Conservation (phyloP, 2,888 invertebrate species). For the Netelia melanura region DNA sequence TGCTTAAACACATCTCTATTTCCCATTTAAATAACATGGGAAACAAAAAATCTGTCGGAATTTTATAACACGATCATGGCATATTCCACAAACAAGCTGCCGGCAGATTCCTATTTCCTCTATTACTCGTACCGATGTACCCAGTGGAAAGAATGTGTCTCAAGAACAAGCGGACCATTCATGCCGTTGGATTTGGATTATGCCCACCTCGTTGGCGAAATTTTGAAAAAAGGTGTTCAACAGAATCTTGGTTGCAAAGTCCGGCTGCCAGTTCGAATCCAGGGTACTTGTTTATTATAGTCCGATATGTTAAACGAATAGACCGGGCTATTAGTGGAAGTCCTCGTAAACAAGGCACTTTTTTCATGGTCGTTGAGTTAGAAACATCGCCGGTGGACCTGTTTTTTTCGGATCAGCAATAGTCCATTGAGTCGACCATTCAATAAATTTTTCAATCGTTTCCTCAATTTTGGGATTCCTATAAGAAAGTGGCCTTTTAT, state of each 20-base stretch:
- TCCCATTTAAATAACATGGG: too few relatives aligned
- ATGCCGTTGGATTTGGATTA: constrained; percentile 64
- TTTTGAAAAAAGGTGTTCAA: constrained; percentile 68
- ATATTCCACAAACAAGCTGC: too few relatives aligned
- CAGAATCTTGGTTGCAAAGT: constrained; percentile 65
- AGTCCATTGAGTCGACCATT: too few relatives aligned
- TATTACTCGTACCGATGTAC: constrained; percentile 52
- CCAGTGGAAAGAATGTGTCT: constrained; percentile 65
- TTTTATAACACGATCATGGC: too few relatives aligned
- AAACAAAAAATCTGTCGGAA: too few relatives aligned
- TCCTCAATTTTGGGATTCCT: constrained; percentile 56
- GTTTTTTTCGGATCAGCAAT: neutral
- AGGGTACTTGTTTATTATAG: constrained; percentile 32
- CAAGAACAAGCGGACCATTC: constrained; percentile 58
- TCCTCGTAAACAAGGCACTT: constrained; percentile 59
- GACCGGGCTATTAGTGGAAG: constrained; percentile 53
- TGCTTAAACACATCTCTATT: too few relatives aligned
- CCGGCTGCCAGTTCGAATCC: constrained; percentile 61
- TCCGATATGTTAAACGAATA: constrained; percentile 45
- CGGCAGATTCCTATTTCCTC: constrained; percentile 37
- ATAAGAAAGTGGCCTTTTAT: constrained; percentile 29
- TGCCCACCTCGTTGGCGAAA: neutral
- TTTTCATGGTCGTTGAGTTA: constrained; percentile 20
- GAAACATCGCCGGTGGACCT: neutral
- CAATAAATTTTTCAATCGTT: constrained; percentile 2